Conservation (phyloP, 1,140 invertebrate species). For the Dendroctonus valens region DNA sequence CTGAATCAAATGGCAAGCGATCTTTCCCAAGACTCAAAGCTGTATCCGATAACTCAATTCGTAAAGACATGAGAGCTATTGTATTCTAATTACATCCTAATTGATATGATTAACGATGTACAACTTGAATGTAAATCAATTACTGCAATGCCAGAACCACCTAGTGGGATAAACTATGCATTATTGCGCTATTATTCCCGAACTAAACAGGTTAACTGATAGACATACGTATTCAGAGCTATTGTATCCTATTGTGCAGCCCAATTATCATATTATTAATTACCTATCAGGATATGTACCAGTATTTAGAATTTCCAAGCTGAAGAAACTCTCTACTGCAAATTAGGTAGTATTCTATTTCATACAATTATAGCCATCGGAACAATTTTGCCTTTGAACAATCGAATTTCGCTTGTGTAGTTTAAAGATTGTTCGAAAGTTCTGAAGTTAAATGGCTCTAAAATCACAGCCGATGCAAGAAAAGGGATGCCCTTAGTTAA, state of each 20-base stretch:
- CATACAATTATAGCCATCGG: no score
- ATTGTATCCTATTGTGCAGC: slow-evolving; percentile 18
- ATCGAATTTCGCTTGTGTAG: no score
- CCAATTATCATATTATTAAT: slow-evolving; percentile 25
- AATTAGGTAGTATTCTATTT: no score
- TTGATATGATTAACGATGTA: slow-evolving; percentile 28
- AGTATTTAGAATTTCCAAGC: background rate
- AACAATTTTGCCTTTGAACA: no score
- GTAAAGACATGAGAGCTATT: slow-evolving; percentile 21
- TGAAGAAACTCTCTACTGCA: no score
- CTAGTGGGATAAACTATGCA: slow-evolving; percentile 14
- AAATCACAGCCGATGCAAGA: no score
- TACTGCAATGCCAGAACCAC: slow-evolving; percentile 12
- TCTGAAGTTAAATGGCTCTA: no score
- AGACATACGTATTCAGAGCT: slow-evolving; percentile 20
- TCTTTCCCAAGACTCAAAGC: background rate
- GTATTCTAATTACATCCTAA: slow-evolving; percentile 26
- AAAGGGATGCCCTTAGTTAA: no score
- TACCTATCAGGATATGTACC: slow-evolving; percentile 17
- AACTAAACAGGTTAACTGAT: slow-evolving; percentile 25
- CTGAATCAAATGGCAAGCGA: no score
- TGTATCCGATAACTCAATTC: slow-evolving; percentile 20
- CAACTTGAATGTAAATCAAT: slow-evolving; percentile 29
- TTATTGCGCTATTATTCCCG: slow-evolving; percentile 22
- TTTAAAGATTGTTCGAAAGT: no score